phyloP scores from a whole-genome alignment of 2,113 vertebrate genomes.

The Ahaetulla prasina region DNA sequence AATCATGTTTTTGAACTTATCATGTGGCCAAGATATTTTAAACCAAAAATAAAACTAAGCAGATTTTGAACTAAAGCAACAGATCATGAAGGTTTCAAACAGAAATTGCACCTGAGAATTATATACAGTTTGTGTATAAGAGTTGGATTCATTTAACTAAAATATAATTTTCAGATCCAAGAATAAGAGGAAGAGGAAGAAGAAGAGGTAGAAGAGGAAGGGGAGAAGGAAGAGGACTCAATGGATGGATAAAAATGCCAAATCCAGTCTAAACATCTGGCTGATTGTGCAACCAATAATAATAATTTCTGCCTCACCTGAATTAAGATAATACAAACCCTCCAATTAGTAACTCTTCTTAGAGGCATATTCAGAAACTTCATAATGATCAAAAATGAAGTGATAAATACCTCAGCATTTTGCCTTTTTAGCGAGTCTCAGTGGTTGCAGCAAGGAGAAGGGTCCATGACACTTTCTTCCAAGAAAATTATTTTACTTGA shows the following conservation, averaged over 20 bases:
- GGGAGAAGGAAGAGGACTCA: neutral
- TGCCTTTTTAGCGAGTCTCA: neutral
- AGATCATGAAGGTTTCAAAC: neutral
- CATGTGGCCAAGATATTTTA: neutral
- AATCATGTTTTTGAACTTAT: neutral
- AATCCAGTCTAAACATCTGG: neutral
- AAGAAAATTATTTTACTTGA: neutral
- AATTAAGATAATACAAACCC: neutral
- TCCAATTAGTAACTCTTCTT: neutral
- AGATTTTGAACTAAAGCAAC: neutral
- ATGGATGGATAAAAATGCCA: neutral
- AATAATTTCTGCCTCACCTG: neutral
- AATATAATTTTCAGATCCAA: neutral
- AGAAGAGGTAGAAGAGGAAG: neutral
- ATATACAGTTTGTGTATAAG: neutral
- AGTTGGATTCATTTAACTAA: neutral
- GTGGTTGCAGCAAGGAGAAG: neutral
- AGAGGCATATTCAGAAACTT: neutral
- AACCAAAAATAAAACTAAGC: neutral
- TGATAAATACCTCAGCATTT: neutral
- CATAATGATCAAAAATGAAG: neutral
- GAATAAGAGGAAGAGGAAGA: neutral
- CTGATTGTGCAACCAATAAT: neutral
- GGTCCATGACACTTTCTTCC: neutral
- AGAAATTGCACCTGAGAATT: neutral